phyloP scores from a whole-genome alignment of 2,797 vertebrate species.

The Notoglanidium macrostoma region DNA sequence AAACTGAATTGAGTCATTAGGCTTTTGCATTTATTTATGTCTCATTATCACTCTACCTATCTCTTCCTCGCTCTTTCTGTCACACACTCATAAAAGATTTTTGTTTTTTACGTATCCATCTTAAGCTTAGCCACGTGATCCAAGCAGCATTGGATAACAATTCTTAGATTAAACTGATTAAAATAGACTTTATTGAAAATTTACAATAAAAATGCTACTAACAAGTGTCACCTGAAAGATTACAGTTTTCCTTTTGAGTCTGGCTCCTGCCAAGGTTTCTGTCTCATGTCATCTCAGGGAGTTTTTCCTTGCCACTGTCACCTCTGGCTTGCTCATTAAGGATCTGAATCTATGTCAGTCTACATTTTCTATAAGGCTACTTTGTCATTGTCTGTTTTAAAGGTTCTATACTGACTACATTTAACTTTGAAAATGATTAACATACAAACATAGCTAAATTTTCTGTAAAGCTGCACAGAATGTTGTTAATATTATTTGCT shows the following conservation, averaged over 20 bases:
- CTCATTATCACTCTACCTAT: conserved; percentile 4
- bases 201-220: background rate
- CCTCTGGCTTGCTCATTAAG: background rate
- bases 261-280: background rate
- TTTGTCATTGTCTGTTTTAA: background rate
- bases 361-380: background rate
- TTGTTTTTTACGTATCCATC: background rate
- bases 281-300: background rate
- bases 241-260: background rate
- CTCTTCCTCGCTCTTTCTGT: background rate
- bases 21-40: background rate
- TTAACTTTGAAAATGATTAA: background rate
- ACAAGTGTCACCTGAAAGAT: background rate
- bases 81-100: background rate
- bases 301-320: background rate
- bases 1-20: background rate
- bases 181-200: too few relatives aligned
- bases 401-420: background rate
- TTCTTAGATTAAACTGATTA: background rate
- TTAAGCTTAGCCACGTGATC: background rate
- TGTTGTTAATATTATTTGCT: conserved; percentile 2
- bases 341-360: background rate
- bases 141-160: background rate
- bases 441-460: background rate
- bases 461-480: background rate